Conservation (phyloP, 2,113 vertebrate species). For the Jacana jacana region DNA sequence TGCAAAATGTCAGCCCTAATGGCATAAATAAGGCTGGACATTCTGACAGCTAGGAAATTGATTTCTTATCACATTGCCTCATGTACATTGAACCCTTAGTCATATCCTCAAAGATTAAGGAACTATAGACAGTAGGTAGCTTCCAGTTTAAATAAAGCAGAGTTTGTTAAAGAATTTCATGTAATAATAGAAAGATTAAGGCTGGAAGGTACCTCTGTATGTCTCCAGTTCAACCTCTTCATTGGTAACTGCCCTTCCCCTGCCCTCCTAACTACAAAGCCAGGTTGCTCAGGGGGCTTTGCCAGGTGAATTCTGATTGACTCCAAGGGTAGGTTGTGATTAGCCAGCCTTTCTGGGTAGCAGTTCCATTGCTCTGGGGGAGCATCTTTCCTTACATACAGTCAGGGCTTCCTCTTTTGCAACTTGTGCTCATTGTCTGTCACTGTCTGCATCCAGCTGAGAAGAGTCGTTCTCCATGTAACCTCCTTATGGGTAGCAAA, state of each 20-base stretch:
- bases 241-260: background rate
- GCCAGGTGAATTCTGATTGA: background rate
- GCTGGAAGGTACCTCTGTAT: background rate
- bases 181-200: background rate
- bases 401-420: background rate
- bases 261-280: background rate
- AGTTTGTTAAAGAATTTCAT: background rate
- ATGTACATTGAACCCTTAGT: background rate
- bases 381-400: background rate
- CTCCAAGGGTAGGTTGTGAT: background rate
- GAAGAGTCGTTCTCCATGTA: background rate
- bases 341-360: background rate
- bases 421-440: background rate
- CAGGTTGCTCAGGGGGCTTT: background rate
- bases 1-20: background rate
- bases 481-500: background rate
- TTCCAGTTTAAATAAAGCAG: background rate
- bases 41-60: background rate
- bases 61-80: background rate
- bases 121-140: background rate
- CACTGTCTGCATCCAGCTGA: background rate
- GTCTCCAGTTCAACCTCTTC: background rate
- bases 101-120: background rate
- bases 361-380: background rate
- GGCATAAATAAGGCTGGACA: background rate